phyloP scores from a whole-genome alignment of 1,140 invertebrate genomes.

The Anastrepha obliqua region DNA sequence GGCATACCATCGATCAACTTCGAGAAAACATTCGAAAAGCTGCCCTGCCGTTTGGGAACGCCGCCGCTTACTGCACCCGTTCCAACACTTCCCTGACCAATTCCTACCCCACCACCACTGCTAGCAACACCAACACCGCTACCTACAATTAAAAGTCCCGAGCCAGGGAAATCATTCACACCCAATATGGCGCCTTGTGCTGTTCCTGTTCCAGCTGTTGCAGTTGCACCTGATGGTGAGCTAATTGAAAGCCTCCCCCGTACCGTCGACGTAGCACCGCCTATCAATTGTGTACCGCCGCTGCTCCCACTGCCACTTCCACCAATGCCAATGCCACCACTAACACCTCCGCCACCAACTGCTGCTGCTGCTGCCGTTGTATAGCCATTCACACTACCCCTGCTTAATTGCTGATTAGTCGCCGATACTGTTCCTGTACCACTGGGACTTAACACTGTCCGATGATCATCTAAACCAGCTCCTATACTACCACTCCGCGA shows the following conservation, averaged over 20 bases:
- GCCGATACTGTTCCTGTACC: background rate
- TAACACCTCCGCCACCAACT: constrained; percentile 55
- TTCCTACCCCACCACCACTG: background rate
- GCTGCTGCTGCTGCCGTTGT: constrained; percentile 54
- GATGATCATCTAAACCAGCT: constrained; percentile 18
- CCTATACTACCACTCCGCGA: constrained; percentile 57
- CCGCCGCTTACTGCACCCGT: constrained; percentile 44
- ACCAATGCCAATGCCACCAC: constrained; percentile 52
- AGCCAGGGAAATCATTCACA: constrained; percentile 25
- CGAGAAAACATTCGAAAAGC: constrained; percentile 73
- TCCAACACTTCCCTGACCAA: background rate
- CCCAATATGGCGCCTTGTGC: constrained; percentile 54
- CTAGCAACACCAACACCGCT: background rate
- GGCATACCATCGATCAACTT: constrained; percentile 75
- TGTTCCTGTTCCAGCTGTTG: constrained; percentile 45
- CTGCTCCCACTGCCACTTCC: background rate
- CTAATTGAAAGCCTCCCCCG: constrained; percentile 35
- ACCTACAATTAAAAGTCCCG: background rate
- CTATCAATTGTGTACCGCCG: background rate
- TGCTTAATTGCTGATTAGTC: background rate
- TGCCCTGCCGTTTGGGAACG: constrained; percentile 69
- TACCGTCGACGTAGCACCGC: background rate
- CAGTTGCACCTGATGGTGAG: constrained; percentile 29
- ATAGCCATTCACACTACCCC: constrained; percentile 40
- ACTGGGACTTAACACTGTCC: constrained; percentile 13